Conservation (phyloP, 2,888 invertebrate genomes). For the Diaperis boleti region DNA sequence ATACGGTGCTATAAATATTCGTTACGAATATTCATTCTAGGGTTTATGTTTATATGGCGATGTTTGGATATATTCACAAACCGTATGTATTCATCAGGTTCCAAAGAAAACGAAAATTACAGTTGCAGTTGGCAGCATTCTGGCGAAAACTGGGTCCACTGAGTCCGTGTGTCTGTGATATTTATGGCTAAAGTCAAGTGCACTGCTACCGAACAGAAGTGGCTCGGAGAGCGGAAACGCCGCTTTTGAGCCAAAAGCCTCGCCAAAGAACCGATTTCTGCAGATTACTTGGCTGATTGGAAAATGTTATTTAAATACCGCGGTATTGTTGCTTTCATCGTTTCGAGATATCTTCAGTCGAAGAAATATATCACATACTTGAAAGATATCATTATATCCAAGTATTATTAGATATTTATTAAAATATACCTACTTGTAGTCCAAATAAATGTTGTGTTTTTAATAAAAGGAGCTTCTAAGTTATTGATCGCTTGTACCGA, state of each 20-base stretch:
- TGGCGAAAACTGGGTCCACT: conserved; percentile 38
- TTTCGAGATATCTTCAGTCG: too few relatives aligned
- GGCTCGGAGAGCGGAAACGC: conserved; percentile 31
- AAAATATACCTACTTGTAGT: too few relatives aligned
- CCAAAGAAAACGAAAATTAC: conserved; percentile 32
- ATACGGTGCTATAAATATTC: neutral
- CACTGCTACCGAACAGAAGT: conserved; percentile 43
- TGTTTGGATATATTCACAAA: neutral
- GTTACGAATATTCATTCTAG: neutral
- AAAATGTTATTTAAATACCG: conserved; percentile 15
- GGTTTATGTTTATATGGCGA: neutral
- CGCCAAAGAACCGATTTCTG: conserved; percentile 6
- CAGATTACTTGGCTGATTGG: conserved; percentile 16
- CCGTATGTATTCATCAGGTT: conserved; percentile 1
- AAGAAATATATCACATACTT: too few relatives aligned
- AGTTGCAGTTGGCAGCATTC: conserved; percentile 39
- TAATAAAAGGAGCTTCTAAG: too few relatives aligned
- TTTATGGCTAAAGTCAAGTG: conserved; percentile 52
- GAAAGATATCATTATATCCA: too few relatives aligned
- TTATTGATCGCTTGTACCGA: too few relatives aligned
- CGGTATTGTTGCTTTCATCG: too few relatives aligned
- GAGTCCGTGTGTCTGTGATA: conserved; percentile 47
- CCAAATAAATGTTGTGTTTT: too few relatives aligned
- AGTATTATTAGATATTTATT: too few relatives aligned
- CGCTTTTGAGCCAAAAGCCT: conserved; percentile 22